A percentile compares a stretch with the other conserved stretches of the same genome.
phyloP scores from a whole-genome alignment of 1,140 invertebrate genomes.

The Yoshiicerus persimilis region DNA sequence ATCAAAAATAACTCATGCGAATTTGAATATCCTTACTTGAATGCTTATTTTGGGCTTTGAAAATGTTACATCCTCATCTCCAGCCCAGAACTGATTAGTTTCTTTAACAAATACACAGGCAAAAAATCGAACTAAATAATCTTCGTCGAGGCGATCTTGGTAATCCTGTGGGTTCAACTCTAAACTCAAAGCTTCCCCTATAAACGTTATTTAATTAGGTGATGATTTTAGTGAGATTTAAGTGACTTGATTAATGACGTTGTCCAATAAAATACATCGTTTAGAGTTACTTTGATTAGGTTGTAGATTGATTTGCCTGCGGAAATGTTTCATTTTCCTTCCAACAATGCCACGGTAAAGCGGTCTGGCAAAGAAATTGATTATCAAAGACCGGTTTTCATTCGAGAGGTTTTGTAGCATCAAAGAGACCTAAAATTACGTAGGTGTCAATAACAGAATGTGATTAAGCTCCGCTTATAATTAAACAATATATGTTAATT shows the following conservation, averaged over 20 bases:
- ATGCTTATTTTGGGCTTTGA: constrained; percentile 53
- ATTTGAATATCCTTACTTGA: constrained; percentile 49
- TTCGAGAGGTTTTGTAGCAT: constrained; percentile 31
- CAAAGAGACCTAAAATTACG: not conserved
- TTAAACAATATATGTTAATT: not conserved
- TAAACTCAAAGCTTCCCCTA: constrained; percentile 44
- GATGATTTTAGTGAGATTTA: not conserved
- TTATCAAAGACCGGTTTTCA: constrained; percentile 16
- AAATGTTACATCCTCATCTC: constrained; percentile 53
- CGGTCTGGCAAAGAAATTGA: constrained; percentile 31
- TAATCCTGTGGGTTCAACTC: constrained; percentile 51
- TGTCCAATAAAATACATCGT: not conserved
- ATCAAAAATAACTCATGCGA: no score
- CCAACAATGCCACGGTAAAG: constrained; percentile 30
- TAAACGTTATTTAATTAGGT: not conserved
- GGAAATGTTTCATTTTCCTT: constrained; percentile 27
- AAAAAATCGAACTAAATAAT: constrained; percentile 53
- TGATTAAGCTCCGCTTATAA: not conserved
- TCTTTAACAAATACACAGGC: constrained; percentile 52
- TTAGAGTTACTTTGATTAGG: constrained; percentile 5
- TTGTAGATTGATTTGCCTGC: constrained; percentile 25
- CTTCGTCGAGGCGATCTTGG: constrained; percentile 53
- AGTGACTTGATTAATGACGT: not conserved
- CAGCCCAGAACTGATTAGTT: constrained; percentile 53
- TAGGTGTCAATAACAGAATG: not conserved